These are phyloP conservation scores for Illadopsis cleaveri DNA, from an alignment of 2,113 vertebrate species.

Conservation along the genomic window DNA sequence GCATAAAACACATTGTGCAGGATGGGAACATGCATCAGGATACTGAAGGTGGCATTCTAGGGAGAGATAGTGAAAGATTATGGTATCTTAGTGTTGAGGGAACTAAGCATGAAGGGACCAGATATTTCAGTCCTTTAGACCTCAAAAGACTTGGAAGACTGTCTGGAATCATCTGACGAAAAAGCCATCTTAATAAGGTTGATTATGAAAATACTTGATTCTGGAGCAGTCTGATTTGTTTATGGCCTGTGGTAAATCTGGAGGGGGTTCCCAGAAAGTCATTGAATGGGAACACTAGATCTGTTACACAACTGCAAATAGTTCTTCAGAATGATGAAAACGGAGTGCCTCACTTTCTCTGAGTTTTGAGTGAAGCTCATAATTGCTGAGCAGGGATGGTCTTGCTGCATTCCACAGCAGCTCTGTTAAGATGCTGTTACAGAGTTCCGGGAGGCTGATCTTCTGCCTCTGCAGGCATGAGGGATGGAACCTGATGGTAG, in stretches of 20 bases:
- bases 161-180: neutral
- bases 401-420: accelerated
- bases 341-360: neutral
- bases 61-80: neutral
- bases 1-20: neutral
- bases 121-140: neutral
- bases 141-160: neutral
- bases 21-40: neutral
- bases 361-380: neutral
- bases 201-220: neutral
- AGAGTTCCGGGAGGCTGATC: neutral
- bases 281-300: neutral
- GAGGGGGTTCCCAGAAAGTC: neutral
- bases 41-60: neutral
- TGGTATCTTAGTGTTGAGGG: neutral
- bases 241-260: neutral
- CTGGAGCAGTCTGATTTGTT: neutral
- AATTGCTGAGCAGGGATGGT: neutral
- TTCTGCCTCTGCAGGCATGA: neutral
- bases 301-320: neutral
- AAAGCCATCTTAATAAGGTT: neutral
- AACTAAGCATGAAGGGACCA: neutral
- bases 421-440: neutral
- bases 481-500: neutral
- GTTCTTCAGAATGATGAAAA: neutral